Base-by-base conservation (phyloP, 2,888 invertebrate species). In the Polymixis flavicincta region DNA sequence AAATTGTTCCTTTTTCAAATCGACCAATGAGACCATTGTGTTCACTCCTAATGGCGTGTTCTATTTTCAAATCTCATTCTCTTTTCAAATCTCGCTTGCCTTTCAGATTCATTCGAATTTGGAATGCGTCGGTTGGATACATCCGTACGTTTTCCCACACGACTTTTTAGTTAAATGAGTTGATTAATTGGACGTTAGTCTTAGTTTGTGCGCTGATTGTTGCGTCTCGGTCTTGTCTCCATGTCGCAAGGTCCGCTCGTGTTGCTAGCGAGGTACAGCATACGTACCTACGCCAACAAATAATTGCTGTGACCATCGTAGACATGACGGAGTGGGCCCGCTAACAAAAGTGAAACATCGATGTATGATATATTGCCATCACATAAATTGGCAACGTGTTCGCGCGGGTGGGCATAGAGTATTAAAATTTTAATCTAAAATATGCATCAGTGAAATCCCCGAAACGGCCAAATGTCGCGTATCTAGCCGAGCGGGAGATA, bases 1-100 rank as follows among this genome's bases (percentile, higher is more conserved):
- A 96, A 96, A 96, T 96, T 96, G 96, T 96, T 96, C 96, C 96
- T 96, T 96, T 96, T 96, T 96, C 94, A 96, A 96, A 96, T 96
- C 96, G 93, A 95, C 96, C 96, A 96, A 96, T 96, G 96, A 95
- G 95, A 95, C 96, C 91, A 96, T 96, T 96, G 96, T 96, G 94
- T 94, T 95, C 95, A 92, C 90, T 95, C 94, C 95, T 96, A 96
- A 96, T 96, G 95, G 96, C 95, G 94, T 94, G 96, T 95, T 96
- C 96, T 95, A 96, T 96, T 96, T 96, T 95, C 94, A 95, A 96
- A 96, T 96, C 95, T 96, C 95, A 96, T 95, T 96, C 96, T 96
- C 96, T 96, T 96, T 96, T 94, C 95, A 95, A 95, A 95, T 95
- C 95, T 95, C 90, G 93, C 92, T 92, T 91, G 93, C 93, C 95